Base-by-base conservation (phyloP, 2,888 invertebrate genomes). In the Tyria jacobaeae region DNA sequence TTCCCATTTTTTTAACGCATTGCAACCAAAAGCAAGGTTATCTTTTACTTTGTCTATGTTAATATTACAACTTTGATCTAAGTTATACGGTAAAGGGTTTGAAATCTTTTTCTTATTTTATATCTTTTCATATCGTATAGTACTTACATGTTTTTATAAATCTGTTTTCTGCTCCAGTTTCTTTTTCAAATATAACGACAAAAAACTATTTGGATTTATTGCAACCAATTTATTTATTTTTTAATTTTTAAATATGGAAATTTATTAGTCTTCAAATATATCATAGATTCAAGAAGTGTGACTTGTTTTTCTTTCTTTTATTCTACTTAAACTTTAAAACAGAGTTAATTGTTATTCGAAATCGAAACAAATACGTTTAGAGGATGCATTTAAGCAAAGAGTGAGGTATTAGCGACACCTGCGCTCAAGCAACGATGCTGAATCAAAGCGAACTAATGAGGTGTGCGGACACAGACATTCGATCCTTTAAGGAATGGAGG, bases 381-480 rank as follows among this genome's bases (percentile, higher is more conserved):
- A 74, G 70, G 79, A 82, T 82, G 78, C 78, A 81, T 82, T 82
- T 69, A 51, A 64, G 63, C 65, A 66, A 66, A 68, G 56, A 80
- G 73, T 73, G 75, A 61, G 68, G 71, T 78, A 85, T 88, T 88
- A 87, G 80, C 75, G 72, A 71, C 86, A 87, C 86, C 85, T 86
- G 84, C 75, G 76, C 62, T 60, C 52, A 64, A 67, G 58, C 62
- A 60, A 59, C 61, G 66, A 60, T 58, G 64, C 64, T 68, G 85
- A 88, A 87, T 87, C 87, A 89, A 88, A 87, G 88, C 82, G 80
- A 76, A 71, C 88, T 89, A 90, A 89, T 89, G 89, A 89, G 86
- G 84, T 86, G 88, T 83, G 76, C 74, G 60, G 81, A 76, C 81
- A 47, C 57, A 86, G 84, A 84, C 82, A 84, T 80, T 80, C 83